Base-by-base conservation (phyloP, 2,888 invertebrate species). In the Heliconius hortense region DNA sequence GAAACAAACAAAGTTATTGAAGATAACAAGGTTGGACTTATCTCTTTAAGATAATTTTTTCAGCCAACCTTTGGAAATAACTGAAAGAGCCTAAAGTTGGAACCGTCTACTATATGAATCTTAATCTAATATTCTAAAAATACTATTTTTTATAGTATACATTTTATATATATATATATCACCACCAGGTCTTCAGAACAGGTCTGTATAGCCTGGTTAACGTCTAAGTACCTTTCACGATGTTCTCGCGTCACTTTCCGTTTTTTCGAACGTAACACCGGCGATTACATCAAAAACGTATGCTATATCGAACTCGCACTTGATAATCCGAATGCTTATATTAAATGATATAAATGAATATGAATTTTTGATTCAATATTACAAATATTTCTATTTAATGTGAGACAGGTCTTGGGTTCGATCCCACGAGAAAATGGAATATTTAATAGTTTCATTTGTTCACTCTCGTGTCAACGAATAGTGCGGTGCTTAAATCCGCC, bases 171-270 rank as follows among this genome's bases (percentile, higher is more conserved):
- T 21, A 28, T 68, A 68, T 53, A 69, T 64, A 72, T 21, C 21
- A 72, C 24, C 59, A 53, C 43, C 71, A 56, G 69, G 74, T 66
- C 74, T 74, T 74, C 73, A 62, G 60, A 68, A 76, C 82, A 83
- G 90, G 80, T 89, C 92, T 81, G 72, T 72, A 78, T 82, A 84
- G 72, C 80, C 79, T 85, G 90, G 93, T 87, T 75, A 71, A 59
- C 85, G 84, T 83, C 82, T 87, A 86, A 90, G 91, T 92, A 91
- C 93, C 93, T 93, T 93, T 93, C 93, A 92, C 93, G 92, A 90
- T 91, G 89, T 91, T 87, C 88, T 89, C 87, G 86, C 85, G 91
- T 93, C 93, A 93, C 93, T 93, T 93, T 93, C 93, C 89, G 89
- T 92, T 93, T 93, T 93, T 92, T 91, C 88, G 87, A 90, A 90